Evolutionary conservation across 2,797 vertebrate genomes (phyloP).

Genomic region (Hemibagrus guttatus): DNA sequence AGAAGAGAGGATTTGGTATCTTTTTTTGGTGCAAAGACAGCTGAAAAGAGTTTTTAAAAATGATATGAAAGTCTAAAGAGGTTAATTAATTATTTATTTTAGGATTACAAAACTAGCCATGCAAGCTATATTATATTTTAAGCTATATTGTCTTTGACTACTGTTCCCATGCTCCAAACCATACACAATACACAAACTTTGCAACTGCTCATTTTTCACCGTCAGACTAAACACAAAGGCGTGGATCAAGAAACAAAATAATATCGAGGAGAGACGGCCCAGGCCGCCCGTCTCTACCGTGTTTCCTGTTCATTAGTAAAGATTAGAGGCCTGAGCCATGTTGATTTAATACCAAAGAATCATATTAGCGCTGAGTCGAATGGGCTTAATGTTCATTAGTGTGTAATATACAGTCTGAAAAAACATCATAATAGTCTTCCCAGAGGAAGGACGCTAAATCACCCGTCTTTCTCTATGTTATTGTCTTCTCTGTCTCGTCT

Average conservation of each 20-base stretch:
- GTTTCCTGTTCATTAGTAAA: conserved; percentile 13
- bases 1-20: not conserved
- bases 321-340: conserved; percentile 7
- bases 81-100: not conserved
- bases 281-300: not conserved
- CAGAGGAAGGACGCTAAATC: not conserved
- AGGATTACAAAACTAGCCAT: not conserved
- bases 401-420: not conserved
- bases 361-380: not conserved
- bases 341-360: not conserved
- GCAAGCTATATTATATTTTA: not conserved
- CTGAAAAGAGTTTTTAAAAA: not conserved
- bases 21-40: not conserved
- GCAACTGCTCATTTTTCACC: not conserved
- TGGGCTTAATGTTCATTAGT: not conserved
- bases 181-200: not conserved
- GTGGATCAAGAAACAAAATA: not conserved
- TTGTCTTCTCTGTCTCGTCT: not conserved
- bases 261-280: not conserved
- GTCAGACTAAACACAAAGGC: not conserved
- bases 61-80: not conserved
- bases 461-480: not conserved
- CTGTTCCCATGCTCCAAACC: not conserved
- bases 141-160: not conserved
- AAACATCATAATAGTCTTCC: not conserved